These are phyloP conservation scores for Lasioglossum vierecki DNA, from an alignment of 2,888 invertebrate genomes.

Conservation along the genomic window DNA sequence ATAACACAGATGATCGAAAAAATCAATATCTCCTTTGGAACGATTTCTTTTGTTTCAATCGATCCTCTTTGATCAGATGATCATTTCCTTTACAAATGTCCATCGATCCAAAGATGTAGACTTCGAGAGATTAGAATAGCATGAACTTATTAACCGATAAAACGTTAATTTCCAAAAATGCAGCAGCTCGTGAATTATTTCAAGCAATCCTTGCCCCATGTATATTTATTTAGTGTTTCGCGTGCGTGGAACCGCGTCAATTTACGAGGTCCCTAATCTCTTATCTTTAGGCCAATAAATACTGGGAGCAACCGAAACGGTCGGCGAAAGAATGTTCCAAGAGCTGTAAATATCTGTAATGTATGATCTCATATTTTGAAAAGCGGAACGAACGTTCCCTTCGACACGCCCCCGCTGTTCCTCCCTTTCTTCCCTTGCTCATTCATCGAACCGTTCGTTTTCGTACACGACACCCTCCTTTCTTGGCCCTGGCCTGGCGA, in stretches of 20 bases:
- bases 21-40: too few relatives aligned
- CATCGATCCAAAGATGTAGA: too few relatives aligned
- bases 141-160: background rate
- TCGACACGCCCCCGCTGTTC: slow-evolving; percentile 60
- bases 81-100: too few relatives aligned
- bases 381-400: slow-evolving; percentile 72
- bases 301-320: slow-evolving; percentile 9
- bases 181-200: background rate
- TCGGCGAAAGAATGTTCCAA: slow-evolving; percentile 54
- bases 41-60: too few relatives aligned
- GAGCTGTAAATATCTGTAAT: slow-evolving; percentile 74
- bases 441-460: slow-evolving; percentile 27
- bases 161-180: background rate
- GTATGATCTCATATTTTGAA: slow-evolving; percentile 76
- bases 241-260: background rate
- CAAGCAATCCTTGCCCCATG: background rate
- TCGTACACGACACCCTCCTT: slow-evolving; percentile 37
- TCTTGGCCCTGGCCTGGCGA: slow-evolving; percentile 36
- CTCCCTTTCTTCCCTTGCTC: slow-evolving; percentile 50
- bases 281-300: slow-evolving; percentile 55
- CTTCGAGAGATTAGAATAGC: background rate
- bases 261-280: slow-evolving; percentile 32
- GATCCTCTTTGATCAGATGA: too few relatives aligned
- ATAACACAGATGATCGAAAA: too few relatives aligned
- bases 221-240: background rate